phyloP scores from a whole-genome alignment of 2,888 invertebrate species.

The Luffia ferchaultella region DNA sequence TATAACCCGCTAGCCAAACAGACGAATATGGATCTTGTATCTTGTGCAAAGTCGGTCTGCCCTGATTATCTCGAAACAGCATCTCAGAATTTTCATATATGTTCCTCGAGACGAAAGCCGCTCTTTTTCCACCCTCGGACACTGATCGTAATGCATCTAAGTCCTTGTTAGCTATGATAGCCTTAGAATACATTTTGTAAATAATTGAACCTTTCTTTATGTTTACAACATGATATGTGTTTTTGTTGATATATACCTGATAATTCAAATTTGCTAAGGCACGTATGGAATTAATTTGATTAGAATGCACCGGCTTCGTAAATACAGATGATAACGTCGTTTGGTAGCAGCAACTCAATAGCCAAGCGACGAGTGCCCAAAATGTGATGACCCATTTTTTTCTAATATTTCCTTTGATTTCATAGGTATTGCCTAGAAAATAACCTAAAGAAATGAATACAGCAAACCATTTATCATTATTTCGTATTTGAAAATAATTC shows the following conservation, averaged over 20 bases:
- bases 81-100: neutral
- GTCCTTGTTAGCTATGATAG: neutral
- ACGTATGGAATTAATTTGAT: conserved; percentile 5
- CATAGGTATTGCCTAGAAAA: neutral
- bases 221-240: neutral
- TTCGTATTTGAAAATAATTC: conserved; percentile 1
- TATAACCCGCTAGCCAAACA: conserved; percentile 3
- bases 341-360: conserved; percentile 1
- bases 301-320: conserved; percentile 1
- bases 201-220: neutral
- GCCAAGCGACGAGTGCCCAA: conserved; percentile 1
- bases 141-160: neutral
- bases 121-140: conserved; percentile 4
- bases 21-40: conserved; percentile 2
- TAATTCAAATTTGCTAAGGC: neutral
- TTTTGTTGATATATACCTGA: conserved; percentile 1
- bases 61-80: conserved; percentile 1
- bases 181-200: neutral
- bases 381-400: neutral
- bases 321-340: conserved; percentile 2
- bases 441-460: conserved; percentile 3
- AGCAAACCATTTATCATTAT: neutral
- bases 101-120: neutral
- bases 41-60: neutral
- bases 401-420: neutral